A percentile compares a stretch with the other conserved stretches of the same genome.
Evolutionary conservation across 2,888 invertebrate genomes (phyloP).

Genomic region (Ptychoptera albimana): DNA sequence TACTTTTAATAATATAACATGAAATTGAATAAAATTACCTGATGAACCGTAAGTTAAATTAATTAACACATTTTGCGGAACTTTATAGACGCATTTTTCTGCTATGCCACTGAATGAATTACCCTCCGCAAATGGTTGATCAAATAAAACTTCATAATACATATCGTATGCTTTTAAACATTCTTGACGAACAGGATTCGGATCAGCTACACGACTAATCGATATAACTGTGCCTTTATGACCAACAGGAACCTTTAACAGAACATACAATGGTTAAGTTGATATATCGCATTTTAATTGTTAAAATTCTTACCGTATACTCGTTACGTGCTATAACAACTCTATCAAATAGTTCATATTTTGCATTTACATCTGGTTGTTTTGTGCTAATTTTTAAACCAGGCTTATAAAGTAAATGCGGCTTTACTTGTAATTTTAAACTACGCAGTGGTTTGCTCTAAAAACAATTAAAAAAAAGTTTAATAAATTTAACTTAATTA

Average conservation of each 20-base stretch:
- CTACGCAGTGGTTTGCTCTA: constrained; percentile 29
- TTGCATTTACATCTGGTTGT: constrained; percentile 50
- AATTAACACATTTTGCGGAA: constrained; percentile 30
- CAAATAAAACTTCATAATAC: constrained; percentile 69
- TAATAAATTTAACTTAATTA: too few relatives aligned
- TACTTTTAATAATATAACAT: too few relatives aligned
- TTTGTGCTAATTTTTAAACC: constrained; percentile 36
- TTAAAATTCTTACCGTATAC: constrained; percentile 36
- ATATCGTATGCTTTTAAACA: constrained; percentile 37
- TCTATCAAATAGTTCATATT: constrained; percentile 62
- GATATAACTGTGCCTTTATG: constrained; percentile 74
- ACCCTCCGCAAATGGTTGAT: constrained; percentile 53
- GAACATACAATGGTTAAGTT: neutral
- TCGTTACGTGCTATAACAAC: constrained; percentile 62
- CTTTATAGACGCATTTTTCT: constrained; percentile 26
- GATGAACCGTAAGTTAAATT: constrained; percentile 33
- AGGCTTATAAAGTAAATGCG: constrained; percentile 46
- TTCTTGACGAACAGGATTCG: constrained; percentile 32
- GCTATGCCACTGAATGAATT: constrained; percentile 23
- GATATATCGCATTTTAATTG: neutral
- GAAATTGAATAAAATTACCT: too few relatives aligned
- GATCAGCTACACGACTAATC: constrained; percentile 31
- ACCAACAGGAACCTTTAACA: constrained; percentile 50
- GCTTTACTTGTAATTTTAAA: constrained; percentile 61
- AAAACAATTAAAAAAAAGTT: too few relatives aligned